Evolutionary conservation across 2,113 vertebrate genomes (phyloP).

Genomic region (Hypomesus transpacificus): DNA sequence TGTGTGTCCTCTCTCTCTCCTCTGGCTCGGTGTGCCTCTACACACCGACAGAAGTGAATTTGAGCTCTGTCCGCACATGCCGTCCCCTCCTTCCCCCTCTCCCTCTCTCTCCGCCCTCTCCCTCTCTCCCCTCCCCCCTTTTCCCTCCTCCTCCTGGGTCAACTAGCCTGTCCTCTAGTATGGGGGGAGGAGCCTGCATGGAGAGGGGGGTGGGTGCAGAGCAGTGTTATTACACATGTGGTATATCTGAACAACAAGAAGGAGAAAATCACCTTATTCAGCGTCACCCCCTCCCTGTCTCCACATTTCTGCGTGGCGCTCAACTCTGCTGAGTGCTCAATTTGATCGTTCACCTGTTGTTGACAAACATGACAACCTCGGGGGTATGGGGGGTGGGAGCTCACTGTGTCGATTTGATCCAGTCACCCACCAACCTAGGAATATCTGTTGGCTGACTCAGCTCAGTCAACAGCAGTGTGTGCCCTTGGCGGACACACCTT

Average conservation of each 20-base stretch:
- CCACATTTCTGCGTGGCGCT: no score
- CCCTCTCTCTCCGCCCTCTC: neutral
- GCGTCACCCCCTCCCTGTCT: no score
- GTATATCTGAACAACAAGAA: conserved; percentile 54
- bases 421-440: conserved; percentile 28
- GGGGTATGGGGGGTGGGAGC: neutral
- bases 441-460: conserved; percentile 55
- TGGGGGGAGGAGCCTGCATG: conserved; percentile 58
- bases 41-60: conserved; percentile 58
- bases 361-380: conserved; percentile 25
- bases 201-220: conserved; percentile 33
- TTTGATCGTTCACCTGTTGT: conserved; percentile 20
- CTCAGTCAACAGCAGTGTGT: conserved; percentile 32
- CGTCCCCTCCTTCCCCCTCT: conserved; percentile 10
- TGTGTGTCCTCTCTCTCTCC: conserved; percentile 38
- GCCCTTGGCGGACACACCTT: conserved; percentile 38
- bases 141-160: conserved; percentile 60
- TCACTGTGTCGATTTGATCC: neutral
- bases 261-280: neutral
- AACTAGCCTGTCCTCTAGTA: conserved; percentile 62
- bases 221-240: conserved; percentile 45
- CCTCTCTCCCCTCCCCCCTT: conserved; percentile 11
- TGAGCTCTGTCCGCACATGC: conserved; percentile 49
- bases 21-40: conserved; percentile 45
- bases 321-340: no score